phyloP scores from a whole-genome alignment of 1,140 invertebrate genomes.

The Mya arenaria region DNA sequence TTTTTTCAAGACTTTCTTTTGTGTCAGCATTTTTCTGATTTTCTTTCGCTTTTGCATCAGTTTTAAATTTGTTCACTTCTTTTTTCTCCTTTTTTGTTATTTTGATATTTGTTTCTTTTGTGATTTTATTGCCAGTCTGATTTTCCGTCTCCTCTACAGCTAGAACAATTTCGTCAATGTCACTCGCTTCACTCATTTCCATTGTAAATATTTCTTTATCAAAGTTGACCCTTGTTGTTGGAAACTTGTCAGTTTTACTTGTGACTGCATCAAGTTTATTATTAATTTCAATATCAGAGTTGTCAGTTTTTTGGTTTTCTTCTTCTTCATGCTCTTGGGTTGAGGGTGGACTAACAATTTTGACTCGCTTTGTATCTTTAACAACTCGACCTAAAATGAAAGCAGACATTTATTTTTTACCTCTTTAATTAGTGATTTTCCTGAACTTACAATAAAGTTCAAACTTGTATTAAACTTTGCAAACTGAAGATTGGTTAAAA shows the following conservation, averaged over 20 bases:
- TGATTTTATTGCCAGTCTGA: neutral
- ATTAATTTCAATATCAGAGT: neutral
- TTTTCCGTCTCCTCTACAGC: neutral
- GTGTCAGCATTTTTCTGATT: neutral
- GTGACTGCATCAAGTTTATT: neutral
- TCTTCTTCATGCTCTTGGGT: neutral
- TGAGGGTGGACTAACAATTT: neutral
- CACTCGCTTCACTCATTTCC: constrained; percentile 18
- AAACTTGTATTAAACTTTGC: too few species aligned
- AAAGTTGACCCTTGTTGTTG: constrained; percentile 23
- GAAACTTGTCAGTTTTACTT: neutral
- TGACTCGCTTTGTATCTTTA: neutral
- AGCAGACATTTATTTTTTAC: too few species aligned
- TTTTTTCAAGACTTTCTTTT: neutral
- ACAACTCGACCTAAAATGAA: neutral
- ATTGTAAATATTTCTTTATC: constrained; percentile 56
- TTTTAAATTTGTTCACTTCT: neutral
- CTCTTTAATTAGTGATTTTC: too few species aligned
- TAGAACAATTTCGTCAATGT: neutral
- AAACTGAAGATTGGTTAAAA: too few species aligned
- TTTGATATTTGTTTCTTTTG: neutral
- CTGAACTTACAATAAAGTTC: too few species aligned
- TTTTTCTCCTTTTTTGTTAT: neutral
- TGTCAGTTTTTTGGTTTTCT: neutral
- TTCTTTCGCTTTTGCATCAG: neutral